Percentiles rank a stretch among this genome's conserved stretches.
These are phyloP conservation scores for Rhegmatorhina hoffmannsi DNA, from an alignment of 2,113 vertebrate genomes.

Conservation along the genomic window DNA sequence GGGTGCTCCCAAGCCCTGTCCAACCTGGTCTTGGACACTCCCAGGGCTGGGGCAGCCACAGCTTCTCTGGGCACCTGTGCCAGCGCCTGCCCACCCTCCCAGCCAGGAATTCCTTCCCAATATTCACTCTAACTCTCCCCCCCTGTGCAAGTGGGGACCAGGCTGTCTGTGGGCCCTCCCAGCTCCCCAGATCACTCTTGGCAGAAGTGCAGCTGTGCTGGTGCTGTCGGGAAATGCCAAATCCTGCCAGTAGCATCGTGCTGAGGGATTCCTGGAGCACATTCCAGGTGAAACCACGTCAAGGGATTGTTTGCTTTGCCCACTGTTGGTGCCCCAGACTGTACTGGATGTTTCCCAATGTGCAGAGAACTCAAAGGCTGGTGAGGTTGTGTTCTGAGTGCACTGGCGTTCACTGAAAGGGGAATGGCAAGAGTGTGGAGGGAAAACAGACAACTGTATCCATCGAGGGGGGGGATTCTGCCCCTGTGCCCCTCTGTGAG, in stretches of 20 bases:
- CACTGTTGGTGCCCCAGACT: not conserved
- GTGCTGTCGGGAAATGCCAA: not conserved
- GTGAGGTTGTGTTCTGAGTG: not conserved
- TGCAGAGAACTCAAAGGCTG: not conserved
- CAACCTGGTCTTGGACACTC: fast-evolving
- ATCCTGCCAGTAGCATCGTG: not conserved
- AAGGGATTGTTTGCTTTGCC: not conserved
- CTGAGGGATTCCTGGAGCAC: not conserved
- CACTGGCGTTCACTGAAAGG: not conserved
- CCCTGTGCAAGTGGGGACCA: not conserved
- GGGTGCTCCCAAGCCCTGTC: not conserved
- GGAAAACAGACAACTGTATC: not conserved
- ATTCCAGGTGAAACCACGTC: not conserved
- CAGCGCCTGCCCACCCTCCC: not conserved
- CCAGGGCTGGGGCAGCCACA: not conserved
- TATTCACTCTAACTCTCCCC: not conserved
- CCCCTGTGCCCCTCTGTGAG: not conserved
- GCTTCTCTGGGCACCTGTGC: not conserved
- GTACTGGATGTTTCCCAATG: not conserved
- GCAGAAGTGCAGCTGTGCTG: not conserved
- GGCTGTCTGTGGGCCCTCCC: not conserved
- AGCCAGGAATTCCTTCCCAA: not conserved
- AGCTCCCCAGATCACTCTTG: not conserved
- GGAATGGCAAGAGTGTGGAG: not conserved
- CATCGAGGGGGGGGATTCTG: not conserved